Percentiles rank a stretch among this genome's conserved stretches.
These are phyloP conservation scores for Anorthoa munda DNA, from an alignment of 2,888 invertebrate species.

Conservation along the genomic window DNA sequence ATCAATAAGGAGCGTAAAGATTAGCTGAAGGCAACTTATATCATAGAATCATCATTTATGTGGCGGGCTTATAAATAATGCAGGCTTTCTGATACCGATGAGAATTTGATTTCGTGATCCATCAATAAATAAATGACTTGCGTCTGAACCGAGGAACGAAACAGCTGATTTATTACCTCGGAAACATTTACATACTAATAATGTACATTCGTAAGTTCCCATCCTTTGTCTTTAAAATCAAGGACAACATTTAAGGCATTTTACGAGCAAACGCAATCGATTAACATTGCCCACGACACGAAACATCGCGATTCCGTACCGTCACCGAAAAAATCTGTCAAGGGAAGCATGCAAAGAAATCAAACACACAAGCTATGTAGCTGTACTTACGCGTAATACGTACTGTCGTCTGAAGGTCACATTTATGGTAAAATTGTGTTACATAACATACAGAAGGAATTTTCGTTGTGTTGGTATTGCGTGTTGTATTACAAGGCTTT, in stretches of 20 bases:
- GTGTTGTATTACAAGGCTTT: conserved; percentile 42
- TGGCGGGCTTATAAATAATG: conserved; percentile 37
- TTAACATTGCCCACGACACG: conserved; percentile 44
- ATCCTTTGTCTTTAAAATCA: conserved; percentile 42
- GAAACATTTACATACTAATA: conserved; percentile 40
- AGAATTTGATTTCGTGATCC: conserved; percentile 33
- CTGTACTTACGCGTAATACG: conserved; percentile 56
- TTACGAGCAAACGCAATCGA: conserved; percentile 55
- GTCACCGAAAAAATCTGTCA: conserved; percentile 50
- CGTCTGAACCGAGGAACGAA: conserved; percentile 4
- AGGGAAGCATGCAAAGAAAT: conserved; percentile 64
- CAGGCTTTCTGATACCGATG: conserved; percentile 18
- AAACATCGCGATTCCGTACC: conserved; percentile 49
- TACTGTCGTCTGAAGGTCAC: conserved; percentile 69
- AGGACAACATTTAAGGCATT: conserved; percentile 46
- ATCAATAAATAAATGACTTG: conserved; percentile 34
- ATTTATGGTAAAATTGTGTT: conserved; percentile 70
- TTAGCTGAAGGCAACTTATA: background rate
- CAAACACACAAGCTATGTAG: conserved; percentile 57
- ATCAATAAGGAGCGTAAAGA: background rate
- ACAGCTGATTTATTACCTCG: conserved; percentile 39
- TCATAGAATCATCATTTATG: conserved; percentile 23
- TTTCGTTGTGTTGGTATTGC: conserved; percentile 35
- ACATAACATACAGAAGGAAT: conserved; percentile 68
- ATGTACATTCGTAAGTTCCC: conserved; percentile 21